Evolutionary conservation across 1,140 invertebrate genomes (phyloP).

Genomic region (Saxidomus purpurata): DNA sequence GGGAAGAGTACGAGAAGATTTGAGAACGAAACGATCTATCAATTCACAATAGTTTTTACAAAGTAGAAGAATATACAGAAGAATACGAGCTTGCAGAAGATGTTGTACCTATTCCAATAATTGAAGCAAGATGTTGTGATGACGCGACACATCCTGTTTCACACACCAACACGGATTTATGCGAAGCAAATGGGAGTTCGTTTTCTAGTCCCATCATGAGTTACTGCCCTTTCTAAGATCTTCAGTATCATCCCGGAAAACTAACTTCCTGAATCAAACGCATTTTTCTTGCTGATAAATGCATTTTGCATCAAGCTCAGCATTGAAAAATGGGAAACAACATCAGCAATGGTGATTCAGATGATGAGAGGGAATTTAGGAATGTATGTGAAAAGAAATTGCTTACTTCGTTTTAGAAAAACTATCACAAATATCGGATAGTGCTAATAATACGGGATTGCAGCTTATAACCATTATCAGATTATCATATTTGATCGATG

Average conservation of each 20-base stretch:
- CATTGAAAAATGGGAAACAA: slow-evolving; percentile 67
- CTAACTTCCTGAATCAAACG: background rate
- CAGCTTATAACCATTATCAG: no score
- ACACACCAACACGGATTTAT: slow-evolving; percentile 76
- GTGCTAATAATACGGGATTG: no score
- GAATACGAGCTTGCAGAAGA: background rate
- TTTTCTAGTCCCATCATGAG: background rate
- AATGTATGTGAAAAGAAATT: slow-evolving; percentile 40
- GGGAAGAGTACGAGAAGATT: background rate
- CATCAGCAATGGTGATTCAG: slow-evolving; percentile 66
- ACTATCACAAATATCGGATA: no score
- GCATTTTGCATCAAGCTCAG: background rate
- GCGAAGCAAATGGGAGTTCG: slow-evolving; percentile 34
- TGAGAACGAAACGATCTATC: background rate
- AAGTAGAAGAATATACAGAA: background rate
- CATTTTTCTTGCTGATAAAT: background rate
- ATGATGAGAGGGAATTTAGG: slow-evolving; percentile 66
- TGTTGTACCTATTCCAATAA: slow-evolving; percentile 80
- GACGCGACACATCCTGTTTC: slow-evolving; percentile 78
- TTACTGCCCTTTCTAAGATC: background rate
- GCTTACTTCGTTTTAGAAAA: no score
- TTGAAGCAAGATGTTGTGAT: slow-evolving; percentile 79
- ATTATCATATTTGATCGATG: no score
- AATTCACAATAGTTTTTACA: background rate
- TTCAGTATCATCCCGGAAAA: background rate